These are phyloP conservation scores for Orthosia cruda DNA, from an alignment of 2,888 invertebrate species.

Conservation along the genomic window DNA sequence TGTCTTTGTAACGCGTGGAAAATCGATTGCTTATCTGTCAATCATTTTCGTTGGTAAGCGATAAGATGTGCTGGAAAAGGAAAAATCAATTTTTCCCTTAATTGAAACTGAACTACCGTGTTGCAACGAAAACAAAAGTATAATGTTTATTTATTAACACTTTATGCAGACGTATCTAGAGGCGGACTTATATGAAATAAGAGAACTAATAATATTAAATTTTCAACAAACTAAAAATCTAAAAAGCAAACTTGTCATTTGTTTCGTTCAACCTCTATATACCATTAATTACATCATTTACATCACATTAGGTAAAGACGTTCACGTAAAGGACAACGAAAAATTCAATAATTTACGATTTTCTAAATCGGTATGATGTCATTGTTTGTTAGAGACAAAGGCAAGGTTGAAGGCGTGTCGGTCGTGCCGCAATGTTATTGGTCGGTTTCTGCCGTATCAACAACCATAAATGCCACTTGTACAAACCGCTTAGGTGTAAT, in stretches of 20 bases:
- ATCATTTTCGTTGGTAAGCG: constrained; percentile 23
- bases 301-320: not conserved
- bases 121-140: not conserved
- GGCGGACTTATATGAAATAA: not conserved
- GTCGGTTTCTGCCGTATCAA: constrained; percentile 53
- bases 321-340: constrained; percentile 6
- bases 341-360: constrained; percentile 3
- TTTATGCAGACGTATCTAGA: too few species aligned
- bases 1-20: constrained; percentile 15
- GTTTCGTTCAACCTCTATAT: not conserved
- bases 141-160: too few species aligned
- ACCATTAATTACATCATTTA: constrained; percentile 5
- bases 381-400: constrained; percentile 57
- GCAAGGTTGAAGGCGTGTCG: constrained; percentile 64
- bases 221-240: not conserved
- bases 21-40: constrained; percentile 50
- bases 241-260: not conserved
- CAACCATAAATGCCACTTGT: constrained; percentile 62
- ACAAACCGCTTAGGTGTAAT: constrained; percentile 49
- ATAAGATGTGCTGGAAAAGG: constrained; percentile 11
- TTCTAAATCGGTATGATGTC: constrained; percentile 56
- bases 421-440: constrained; percentile 59
- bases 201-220: not conserved
- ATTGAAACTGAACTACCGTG: constrained; percentile 4
- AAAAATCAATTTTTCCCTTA: not conserved